Conservation (phyloP, 2,113 vertebrate genomes). For the Dasyurus viverrinus region DNA sequence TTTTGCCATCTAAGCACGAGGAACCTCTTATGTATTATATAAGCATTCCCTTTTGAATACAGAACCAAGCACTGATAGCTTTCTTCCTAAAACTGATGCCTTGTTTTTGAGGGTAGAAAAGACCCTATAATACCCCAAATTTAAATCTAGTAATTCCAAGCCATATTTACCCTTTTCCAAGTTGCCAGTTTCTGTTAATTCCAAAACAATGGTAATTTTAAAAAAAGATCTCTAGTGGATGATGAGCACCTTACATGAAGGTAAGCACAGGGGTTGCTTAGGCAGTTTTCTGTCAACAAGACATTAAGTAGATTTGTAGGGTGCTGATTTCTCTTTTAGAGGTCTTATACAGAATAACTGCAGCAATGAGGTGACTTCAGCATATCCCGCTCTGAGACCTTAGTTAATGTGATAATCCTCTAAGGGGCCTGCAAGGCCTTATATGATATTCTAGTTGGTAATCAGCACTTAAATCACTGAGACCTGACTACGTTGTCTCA, state of each 20-base stretch:
- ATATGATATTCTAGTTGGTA: background rate
- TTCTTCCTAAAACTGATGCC: background rate
- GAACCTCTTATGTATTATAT: conserved; percentile 54
- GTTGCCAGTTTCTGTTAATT: background rate
- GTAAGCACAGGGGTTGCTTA: background rate
- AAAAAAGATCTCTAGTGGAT: background rate
- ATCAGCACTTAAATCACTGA: background rate
- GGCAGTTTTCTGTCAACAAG: background rate
- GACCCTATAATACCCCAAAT: background rate
- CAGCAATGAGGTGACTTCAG: background rate
- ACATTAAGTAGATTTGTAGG: background rate
- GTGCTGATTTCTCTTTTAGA: background rate
- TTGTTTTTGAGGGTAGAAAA: conserved; percentile 4
- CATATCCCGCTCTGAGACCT: background rate
- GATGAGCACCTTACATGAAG: background rate
- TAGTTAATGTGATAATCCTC: background rate
- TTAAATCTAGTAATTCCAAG: background rate
- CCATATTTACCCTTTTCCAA: background rate
- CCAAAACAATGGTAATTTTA: background rate
- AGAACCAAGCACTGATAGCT: conserved; percentile 3
- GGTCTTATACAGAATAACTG: background rate
- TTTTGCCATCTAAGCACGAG: background rate
- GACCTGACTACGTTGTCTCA: background rate
- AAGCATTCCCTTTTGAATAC: background rate
- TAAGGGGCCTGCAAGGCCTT: background rate